Percentiles rank a stretch among this genome's conserved stretches.
phyloP scores from a whole-genome alignment of 2,113 vertebrate genomes.

The Salvelinus namaycush region DNA sequence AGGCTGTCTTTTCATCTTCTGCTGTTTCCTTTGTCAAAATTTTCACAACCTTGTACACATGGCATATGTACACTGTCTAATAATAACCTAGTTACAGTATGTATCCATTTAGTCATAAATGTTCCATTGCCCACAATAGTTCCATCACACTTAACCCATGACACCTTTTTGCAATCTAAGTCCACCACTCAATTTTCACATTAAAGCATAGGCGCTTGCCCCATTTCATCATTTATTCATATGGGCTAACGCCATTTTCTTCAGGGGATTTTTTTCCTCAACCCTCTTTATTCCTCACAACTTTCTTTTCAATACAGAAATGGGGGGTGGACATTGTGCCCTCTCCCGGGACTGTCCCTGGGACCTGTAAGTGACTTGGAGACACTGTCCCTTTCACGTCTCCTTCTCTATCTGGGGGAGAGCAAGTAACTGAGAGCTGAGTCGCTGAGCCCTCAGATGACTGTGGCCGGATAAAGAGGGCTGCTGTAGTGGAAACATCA shows the following conservation, averaged over 20 bases:
- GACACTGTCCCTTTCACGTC: slow-evolving; percentile 21
- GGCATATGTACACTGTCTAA: neutral
- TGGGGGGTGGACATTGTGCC: slow-evolving; percentile 1
- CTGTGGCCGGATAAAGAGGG: slow-evolving; percentile 50
- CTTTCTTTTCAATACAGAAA: slow-evolving; percentile 61
- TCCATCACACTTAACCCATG: slow-evolving; percentile 23
- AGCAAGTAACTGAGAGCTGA: slow-evolving; percentile 31
- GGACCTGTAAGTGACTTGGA: slow-evolving; percentile 68
- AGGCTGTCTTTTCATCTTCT: neutral
- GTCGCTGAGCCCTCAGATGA: slow-evolving; percentile 30
- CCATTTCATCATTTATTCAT: slow-evolving; percentile 70
- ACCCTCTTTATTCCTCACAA: slow-evolving; percentile 42
- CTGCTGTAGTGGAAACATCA: slow-evolving; percentile 48
- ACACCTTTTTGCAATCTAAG: slow-evolving; percentile 17
- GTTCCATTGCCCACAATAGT: slow-evolving; percentile 2
- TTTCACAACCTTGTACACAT: neutral
- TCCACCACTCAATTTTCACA: slow-evolving; percentile 53
- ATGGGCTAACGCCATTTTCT: slow-evolving; percentile 54
- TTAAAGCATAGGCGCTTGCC: slow-evolving; percentile 41
- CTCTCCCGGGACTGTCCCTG: slow-evolving; percentile 18
- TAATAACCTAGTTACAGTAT: too few relatives aligned
- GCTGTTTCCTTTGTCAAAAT: neutral
- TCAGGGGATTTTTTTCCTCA: slow-evolving; percentile 48
- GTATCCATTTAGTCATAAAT: slow-evolving; percentile 13
- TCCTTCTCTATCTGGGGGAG: slow-evolving; percentile 38